Conservation (phyloP, 2,113 vertebrate species). For the Aepyceros melampus region DNA sequence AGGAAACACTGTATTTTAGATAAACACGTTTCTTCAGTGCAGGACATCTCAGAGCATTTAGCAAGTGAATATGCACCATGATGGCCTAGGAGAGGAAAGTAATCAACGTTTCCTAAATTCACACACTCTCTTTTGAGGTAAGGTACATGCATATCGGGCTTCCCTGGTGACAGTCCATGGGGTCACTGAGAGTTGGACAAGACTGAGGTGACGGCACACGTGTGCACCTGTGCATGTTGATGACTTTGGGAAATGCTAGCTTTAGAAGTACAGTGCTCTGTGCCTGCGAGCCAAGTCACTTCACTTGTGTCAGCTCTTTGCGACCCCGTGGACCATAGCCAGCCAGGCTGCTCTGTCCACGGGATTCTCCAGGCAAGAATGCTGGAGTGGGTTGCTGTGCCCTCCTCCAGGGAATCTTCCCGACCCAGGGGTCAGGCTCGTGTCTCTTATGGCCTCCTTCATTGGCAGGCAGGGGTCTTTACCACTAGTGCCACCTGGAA, state of each 20-base stretch:
- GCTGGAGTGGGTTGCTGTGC: neutral
- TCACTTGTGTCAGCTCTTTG: neutral
- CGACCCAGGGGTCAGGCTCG: neutral
- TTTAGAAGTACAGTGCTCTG: neutral
- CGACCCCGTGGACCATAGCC: fast-evolving
- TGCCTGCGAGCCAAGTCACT: neutral
- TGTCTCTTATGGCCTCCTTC: neutral
- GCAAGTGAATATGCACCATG: neutral
- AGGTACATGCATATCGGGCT: too few species aligned
- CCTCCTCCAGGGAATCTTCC: neutral
- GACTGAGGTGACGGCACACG: neutral
- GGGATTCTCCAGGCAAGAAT: neutral
- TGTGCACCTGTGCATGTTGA: neutral
- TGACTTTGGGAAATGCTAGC: neutral
- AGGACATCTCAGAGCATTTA: neutral
- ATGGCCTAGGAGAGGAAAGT: neutral
- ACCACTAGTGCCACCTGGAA: neutral
- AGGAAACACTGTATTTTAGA: neutral
- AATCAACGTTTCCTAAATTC: neutral
- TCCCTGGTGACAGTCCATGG: neutral
- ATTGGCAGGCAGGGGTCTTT: neutral
- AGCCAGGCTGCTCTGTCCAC: neutral
- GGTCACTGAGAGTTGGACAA: neutral
- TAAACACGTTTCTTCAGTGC: neutral
- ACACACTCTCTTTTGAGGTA: neutral